phyloP scores from a whole-genome alignment of 2,797 vertebrate genomes.

The Centroberyx gerrardi region DNA sequence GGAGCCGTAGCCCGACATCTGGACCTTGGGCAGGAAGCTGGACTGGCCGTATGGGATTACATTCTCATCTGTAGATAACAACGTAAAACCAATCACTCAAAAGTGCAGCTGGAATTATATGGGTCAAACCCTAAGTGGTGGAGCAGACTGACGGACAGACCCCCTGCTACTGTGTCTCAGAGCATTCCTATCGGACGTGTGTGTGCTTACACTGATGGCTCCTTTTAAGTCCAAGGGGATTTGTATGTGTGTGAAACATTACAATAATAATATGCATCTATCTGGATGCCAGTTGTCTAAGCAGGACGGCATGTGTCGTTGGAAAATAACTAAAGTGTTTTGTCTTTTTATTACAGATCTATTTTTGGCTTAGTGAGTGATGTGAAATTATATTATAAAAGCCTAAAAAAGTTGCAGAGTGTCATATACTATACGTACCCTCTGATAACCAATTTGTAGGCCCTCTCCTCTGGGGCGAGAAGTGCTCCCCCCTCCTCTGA shows the following conservation, averaged over 20 bases:
- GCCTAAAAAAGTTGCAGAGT: background rate
- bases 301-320: slow-evolving; percentile 5
- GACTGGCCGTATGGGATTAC: slow-evolving; percentile 85
- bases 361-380: slow-evolving; percentile 7
- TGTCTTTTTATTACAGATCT: slow-evolving; percentile 18
- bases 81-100: slow-evolving; percentile 52
- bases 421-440: slow-evolving; percentile 50
- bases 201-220: slow-evolving; percentile 23
- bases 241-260: slow-evolving; percentile 41
- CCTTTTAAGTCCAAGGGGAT: slow-evolving; percentile 63
- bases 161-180: slow-evolving; percentile 41
- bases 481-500: slow-evolving; percentile 66
- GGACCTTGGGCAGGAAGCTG: slow-evolving; percentile 83
- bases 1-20: slow-evolving; percentile 88
- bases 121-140: slow-evolving; percentile 64
- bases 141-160: slow-evolving; percentile 52
- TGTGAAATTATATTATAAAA: background rate
- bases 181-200: slow-evolving; percentile 27
- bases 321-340: slow-evolving; percentile 3
- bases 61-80: slow-evolving; percentile 86
- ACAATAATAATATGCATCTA: slow-evolving; percentile 48
- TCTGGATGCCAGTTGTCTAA: slow-evolving; percentile 53
- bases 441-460: slow-evolving; percentile 70
- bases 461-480: slow-evolving; percentile 69
- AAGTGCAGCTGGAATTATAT: slow-evolving; percentile 68